Conservation (phyloP, 1,140 invertebrate species). For the Lordiphosa collinella region DNA sequence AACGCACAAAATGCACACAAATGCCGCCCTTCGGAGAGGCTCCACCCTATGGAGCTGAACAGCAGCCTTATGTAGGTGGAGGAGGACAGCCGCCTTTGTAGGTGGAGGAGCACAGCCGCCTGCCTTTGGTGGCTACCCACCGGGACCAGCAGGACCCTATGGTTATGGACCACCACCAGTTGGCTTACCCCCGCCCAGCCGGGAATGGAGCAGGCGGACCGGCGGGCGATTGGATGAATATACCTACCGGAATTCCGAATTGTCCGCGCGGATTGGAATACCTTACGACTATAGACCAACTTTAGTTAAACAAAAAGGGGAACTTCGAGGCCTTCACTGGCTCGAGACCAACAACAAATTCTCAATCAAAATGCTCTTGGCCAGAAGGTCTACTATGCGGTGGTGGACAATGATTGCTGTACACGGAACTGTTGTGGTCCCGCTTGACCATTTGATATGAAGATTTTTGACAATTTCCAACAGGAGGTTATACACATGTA, state of each 20-base stretch:
- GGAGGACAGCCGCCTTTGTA: slow-evolving; percentile 38
- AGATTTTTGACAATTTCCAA: slow-evolving; percentile 88
- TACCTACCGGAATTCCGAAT: slow-evolving; percentile 86
- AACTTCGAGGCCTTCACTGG: slow-evolving; percentile 90
- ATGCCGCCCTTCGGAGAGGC: slow-evolving; percentile 59
- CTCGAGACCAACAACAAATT: slow-evolving; percentile 96
- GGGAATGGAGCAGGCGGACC: slow-evolving; percentile 43
- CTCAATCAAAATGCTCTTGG: slow-evolving; percentile 88
- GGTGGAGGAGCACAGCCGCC: slow-evolving; percentile 28
- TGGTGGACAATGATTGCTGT: slow-evolving; percentile 90
- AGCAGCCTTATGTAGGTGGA: slow-evolving; percentile 44
- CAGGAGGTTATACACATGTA: slow-evolving; percentile 89
- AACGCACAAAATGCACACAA: no score
- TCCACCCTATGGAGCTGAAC: slow-evolving; percentile 41
- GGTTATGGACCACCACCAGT: slow-evolving; percentile 40
- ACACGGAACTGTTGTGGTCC: slow-evolving; percentile 89
- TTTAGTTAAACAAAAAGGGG: slow-evolving; percentile 94
- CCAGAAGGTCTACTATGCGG: slow-evolving; percentile 91
- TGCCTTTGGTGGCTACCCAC: slow-evolving; percentile 31
- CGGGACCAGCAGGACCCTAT: slow-evolving; percentile 24
- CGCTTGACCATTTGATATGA: slow-evolving; percentile 90
- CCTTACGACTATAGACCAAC: slow-evolving; percentile 93
- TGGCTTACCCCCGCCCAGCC: slow-evolving; percentile 40
- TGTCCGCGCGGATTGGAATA: slow-evolving; percentile 96
- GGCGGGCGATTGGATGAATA: slow-evolving; percentile 88